Evolutionary conservation across 1,140 invertebrate species (phyloP).

Genomic region (Magallana ariakensis): DNA sequence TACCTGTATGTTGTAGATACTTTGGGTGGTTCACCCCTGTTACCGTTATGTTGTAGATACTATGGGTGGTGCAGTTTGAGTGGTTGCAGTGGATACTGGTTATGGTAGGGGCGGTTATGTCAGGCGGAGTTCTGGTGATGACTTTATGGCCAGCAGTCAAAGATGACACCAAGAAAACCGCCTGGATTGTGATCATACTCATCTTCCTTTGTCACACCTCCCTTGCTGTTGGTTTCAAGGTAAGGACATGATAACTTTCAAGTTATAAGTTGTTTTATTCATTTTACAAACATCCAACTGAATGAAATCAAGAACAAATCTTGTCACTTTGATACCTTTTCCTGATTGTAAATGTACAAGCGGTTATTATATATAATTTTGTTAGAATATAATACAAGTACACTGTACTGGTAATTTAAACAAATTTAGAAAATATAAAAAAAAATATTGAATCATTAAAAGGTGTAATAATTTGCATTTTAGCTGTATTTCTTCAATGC

Average conservation of each 20-base stretch:
- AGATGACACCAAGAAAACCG: slow-evolving; percentile 81
- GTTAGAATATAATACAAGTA: too few relatives aligned
- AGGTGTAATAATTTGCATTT: neutral
- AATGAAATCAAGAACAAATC: too few relatives aligned
- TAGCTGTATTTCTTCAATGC: slow-evolving; percentile 26
- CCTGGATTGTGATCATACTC: slow-evolving; percentile 86
- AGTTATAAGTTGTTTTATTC: too few relatives aligned
- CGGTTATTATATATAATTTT: too few relatives aligned
- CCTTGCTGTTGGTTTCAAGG: slow-evolving; percentile 91
- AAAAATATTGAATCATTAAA: too few relatives aligned
- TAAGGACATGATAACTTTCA: slow-evolving; percentile 71
- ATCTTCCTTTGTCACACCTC: slow-evolving; percentile 88
- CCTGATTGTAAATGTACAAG: too few relatives aligned
- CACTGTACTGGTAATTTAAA: too few relatives aligned
- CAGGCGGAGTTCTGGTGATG: slow-evolving; percentile 90
- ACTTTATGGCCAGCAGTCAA: slow-evolving; percentile 89
- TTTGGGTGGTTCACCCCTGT: too few relatives aligned
- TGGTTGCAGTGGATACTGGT: slow-evolving; percentile 94
- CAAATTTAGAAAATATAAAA: too few relatives aligned
- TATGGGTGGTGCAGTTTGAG: slow-evolving; percentile 91
- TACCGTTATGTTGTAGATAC: slow-evolving; percentile 80
- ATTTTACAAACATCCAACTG: too few relatives aligned
- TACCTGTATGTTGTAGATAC: too few relatives aligned
- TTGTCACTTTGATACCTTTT: too few relatives aligned
- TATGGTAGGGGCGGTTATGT: slow-evolving; percentile 88